These are phyloP conservation scores for Lanius ludovicianus DNA, from an alignment of 2,113 vertebrate genomes.

Conservation along the genomic window DNA sequence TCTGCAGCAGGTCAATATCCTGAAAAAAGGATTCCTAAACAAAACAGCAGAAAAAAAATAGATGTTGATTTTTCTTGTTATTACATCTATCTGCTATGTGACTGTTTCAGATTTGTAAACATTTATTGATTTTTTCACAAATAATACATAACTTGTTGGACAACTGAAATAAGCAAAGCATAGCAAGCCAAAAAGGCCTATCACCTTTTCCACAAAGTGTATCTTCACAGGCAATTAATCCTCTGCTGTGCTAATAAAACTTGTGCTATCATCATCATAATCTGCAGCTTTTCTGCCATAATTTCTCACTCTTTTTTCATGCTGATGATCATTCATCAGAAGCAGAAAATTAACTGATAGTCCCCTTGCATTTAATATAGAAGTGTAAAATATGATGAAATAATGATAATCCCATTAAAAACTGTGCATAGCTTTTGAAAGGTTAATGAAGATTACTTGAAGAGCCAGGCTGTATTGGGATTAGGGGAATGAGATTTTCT, in stretches of 20 bases:
- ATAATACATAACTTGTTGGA: background rate
- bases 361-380: background rate
- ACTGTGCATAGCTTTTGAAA: background rate
- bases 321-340: background rate
- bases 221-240: background rate
- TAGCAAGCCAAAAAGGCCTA: background rate
- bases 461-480: background rate
- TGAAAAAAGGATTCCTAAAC: conserved; percentile 94
- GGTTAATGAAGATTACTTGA: background rate
- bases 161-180: background rate
- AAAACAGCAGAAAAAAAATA: background rate
- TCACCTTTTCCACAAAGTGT: background rate
- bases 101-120: conserved; percentile 4
- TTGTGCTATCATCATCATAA: background rate
- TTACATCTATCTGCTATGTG: background rate
- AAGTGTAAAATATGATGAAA: background rate
- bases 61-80: conserved; percentile 5
- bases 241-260: background rate
- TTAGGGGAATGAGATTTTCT: background rate
- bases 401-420: background rate
- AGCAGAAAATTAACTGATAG: background rate
- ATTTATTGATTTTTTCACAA: background rate
- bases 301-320: background rate
- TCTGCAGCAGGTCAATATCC: conserved; percentile 95
- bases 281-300: background rate